These are phyloP conservation scores for Colinus virginianus DNA, from an alignment of 2,113 vertebrate species.

Conservation along the genomic window DNA sequence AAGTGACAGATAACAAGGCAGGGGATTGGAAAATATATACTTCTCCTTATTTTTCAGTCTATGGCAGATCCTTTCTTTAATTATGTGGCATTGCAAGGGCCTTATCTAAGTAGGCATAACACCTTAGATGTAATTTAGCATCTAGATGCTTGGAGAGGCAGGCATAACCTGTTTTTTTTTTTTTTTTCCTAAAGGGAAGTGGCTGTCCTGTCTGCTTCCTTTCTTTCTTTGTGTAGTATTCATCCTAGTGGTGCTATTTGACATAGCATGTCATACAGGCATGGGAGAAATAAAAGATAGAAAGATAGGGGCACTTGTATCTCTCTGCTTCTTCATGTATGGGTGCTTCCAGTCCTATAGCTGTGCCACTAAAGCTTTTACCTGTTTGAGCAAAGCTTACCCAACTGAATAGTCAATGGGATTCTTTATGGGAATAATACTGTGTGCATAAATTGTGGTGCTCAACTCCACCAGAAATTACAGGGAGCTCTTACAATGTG, in stretches of 20 bases:
- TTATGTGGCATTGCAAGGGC: slow-evolving; percentile 22
- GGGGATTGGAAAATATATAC: slow-evolving; percentile 43
- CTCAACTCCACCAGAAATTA: not conserved
- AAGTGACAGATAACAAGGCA: slow-evolving; percentile 62
- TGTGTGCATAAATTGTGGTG: not conserved
- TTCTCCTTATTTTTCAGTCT: slow-evolving; percentile 33
- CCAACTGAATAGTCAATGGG: not conserved
- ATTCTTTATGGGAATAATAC: not conserved
- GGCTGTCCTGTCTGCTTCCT: not conserved
- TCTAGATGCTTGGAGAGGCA: not conserved
- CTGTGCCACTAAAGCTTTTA: slow-evolving; percentile 13
- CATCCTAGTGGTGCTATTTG: slow-evolving; percentile 10
- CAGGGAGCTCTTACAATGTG: not conserved
- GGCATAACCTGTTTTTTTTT: not conserved
- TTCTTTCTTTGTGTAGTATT: not conserved
- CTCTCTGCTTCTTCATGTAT: not conserved
- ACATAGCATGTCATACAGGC: not conserved
- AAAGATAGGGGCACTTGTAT: not conserved
- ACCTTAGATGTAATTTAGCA: slow-evolving; percentile 31
- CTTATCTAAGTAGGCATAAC: slow-evolving; percentile 43
- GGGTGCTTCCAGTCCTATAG: not conserved
- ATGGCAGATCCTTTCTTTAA: slow-evolving; percentile 25
- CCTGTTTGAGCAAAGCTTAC: not conserved
- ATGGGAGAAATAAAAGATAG: not conserved
- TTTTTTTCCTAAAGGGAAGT: not conserved